Base-by-base conservation (phyloP, 2,797 vertebrate species). In the Craterocephalus amniculus region DNA sequence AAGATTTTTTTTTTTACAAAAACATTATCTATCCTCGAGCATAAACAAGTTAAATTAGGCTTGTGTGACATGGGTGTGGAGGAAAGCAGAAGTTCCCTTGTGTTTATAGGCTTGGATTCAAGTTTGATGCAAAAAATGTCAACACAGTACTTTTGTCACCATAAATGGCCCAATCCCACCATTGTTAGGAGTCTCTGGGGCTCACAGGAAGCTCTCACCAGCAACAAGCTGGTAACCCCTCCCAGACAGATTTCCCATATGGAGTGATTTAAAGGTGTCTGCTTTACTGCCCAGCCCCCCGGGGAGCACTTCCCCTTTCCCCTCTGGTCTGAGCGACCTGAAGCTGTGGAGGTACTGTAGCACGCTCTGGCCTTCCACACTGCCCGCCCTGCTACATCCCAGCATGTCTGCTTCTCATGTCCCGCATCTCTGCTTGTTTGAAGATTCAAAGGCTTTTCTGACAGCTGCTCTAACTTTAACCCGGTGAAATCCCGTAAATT, bases 191-290 rank as follows among this genome's bases (percentile, higher is more conserved):
- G 65, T 87, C 77, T 83, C 67, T 58, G 34, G 67, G 59, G 67
- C 76, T 83, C 74, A 86, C 81, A 92, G 91, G 91, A 93, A 89
- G 83, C 78, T 73, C 78, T 51, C 67, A 65, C 77, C 67, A 82
- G 63, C 59, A 78, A 85, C 74, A 80, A 55, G 45, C 67, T 45
- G 73, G 73, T 71, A 60, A 60, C 81, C 84, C 81, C 80, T 81
- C 88, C 89, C 84, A 43, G 62, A 83, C 88, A 87, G 79, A 75
- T 83, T 88, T 89, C 88, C 89, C 91, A 94, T 91, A 90, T 92
- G 89, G 92, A 90, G 88, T 91, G 90, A 94, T 94, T 94, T 92
- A 94, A 78, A 85, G 82, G 80, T 83, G 80, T 83, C 78, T 83
- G 72, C 48, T 92, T 92, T 89, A 87, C 74, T 84, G 79, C 83